Conservation (phyloP, 1,140 invertebrate genomes). For the Conus betulinus region DNA sequence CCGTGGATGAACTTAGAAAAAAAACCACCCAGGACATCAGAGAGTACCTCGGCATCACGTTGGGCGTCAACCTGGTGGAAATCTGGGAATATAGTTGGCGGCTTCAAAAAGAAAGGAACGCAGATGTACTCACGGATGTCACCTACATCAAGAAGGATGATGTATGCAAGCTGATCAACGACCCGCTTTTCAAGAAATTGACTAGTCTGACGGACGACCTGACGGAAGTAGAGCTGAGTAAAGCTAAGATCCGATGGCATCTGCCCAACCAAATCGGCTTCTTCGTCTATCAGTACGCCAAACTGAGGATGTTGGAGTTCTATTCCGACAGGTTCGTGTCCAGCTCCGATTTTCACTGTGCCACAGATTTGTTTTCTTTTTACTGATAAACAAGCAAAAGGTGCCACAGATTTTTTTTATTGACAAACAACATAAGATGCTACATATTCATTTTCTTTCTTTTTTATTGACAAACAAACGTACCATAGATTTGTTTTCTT, state of each 20-base stretch:
- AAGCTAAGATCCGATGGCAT: neutral
- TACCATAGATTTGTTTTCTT: too few relatives aligned
- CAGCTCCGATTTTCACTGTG: neutral
- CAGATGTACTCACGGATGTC: neutral
- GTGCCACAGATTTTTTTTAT: too few relatives aligned
- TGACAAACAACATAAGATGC: too few relatives aligned
- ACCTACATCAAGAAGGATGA: neutral
- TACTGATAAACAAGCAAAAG: too few relatives aligned
- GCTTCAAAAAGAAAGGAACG: too few relatives aligned
- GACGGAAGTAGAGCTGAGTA: neutral
- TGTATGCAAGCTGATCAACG: neutral
- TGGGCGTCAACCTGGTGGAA: neutral
- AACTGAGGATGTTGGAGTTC: neutral
- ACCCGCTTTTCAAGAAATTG: neutral
- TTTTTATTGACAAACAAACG: too few relatives aligned
- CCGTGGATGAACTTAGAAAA: neutral
- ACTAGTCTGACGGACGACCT: neutral
- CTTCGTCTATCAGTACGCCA: neutral
- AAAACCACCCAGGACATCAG: neutral
- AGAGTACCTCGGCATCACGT: neutral
- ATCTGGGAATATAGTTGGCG: conserved; percentile 18
- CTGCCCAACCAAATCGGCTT: neutral
- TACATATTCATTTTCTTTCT: too few relatives aligned
- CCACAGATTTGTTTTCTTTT: too few relatives aligned
- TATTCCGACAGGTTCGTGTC: neutral